phyloP scores from a whole-genome alignment of 2,113 vertebrate species.

The Leucopsar rothschildi region DNA sequence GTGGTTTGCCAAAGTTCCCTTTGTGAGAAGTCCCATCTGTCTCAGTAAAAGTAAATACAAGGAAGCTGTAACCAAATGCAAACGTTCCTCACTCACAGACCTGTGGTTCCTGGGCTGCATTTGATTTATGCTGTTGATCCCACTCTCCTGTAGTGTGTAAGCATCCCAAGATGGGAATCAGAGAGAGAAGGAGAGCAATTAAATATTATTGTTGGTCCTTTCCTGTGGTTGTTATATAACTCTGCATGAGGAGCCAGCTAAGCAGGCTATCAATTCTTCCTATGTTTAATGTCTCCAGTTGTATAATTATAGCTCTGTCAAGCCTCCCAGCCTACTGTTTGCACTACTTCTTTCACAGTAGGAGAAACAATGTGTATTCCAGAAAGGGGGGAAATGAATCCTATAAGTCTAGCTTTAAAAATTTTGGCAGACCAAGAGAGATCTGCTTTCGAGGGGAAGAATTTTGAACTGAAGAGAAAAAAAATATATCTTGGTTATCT shows the following conservation, averaged over 20 bases:
- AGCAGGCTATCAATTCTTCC: conserved; percentile 46
- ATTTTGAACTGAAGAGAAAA: background rate
- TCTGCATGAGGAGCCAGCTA: conserved; percentile 1
- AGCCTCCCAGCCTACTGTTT: conserved; percentile 44
- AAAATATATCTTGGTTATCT: background rate
- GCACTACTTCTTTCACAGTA: conserved; percentile 20
- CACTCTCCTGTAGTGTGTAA: background rate
- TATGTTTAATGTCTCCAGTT: background rate
- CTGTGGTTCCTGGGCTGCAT: background rate
- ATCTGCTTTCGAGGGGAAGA: conserved; percentile 21
- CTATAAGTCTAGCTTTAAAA: conserved; percentile 22
- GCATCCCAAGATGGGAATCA: conserved; percentile 20
- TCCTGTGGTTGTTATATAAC: background rate
- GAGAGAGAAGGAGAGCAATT: conserved; percentile 19
- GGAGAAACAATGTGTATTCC: conserved; percentile 15
- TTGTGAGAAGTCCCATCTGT: background rate
- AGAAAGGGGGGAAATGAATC: background rate
- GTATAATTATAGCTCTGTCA: conserved; percentile 49
- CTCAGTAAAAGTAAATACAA: background rate
- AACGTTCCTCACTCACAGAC: background rate
- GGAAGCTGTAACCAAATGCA: background rate
- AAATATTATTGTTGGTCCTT: conserved; percentile 50
- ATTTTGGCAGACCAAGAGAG: background rate
- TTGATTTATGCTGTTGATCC: conserved; percentile 41
- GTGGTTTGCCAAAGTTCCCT: background rate